Conservation (phyloP, 2,113 vertebrate species). For the Sinosuthora webbiana region DNA sequence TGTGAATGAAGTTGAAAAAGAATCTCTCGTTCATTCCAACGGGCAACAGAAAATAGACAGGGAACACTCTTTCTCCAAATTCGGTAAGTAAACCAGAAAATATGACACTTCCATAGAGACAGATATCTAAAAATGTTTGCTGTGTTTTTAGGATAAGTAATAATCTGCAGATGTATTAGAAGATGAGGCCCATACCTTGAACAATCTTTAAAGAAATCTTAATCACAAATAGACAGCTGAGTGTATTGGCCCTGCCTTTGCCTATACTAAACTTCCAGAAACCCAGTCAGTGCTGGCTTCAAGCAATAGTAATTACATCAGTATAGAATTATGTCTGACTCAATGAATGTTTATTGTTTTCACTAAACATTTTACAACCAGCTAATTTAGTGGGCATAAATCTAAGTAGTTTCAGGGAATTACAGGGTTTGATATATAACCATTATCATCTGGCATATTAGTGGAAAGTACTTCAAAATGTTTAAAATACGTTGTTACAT, state of each 20-base stretch:
- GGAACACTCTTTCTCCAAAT: neutral
- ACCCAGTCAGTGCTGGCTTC: neutral
- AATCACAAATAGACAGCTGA: neutral
- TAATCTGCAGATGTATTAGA: neutral
- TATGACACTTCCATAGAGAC: neutral
- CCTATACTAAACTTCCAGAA: neutral
- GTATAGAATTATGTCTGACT: neutral
- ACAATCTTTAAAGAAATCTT: neutral
- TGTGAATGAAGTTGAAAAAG: neutral
- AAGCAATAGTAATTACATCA: neutral
- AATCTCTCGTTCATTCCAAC: neutral
- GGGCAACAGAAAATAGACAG: neutral
- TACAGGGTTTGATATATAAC: neutral
- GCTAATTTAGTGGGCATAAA: neutral
- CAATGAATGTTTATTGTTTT: neutral
- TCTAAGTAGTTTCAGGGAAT: neutral
- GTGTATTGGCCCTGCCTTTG: neutral
- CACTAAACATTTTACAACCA: neutral
- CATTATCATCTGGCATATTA: neutral
- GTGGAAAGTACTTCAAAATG: neutral
- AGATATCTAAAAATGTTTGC: neutral
- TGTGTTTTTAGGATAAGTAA: neutral
- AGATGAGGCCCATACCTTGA: neutral
- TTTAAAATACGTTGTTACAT: neutral
- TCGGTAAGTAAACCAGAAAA: neutral